A percentile compares a stretch with the other conserved stretches of the same genome.
Conservation (phyloP, 2,797 vertebrate species). For the Sardinella longiceps region DNA sequence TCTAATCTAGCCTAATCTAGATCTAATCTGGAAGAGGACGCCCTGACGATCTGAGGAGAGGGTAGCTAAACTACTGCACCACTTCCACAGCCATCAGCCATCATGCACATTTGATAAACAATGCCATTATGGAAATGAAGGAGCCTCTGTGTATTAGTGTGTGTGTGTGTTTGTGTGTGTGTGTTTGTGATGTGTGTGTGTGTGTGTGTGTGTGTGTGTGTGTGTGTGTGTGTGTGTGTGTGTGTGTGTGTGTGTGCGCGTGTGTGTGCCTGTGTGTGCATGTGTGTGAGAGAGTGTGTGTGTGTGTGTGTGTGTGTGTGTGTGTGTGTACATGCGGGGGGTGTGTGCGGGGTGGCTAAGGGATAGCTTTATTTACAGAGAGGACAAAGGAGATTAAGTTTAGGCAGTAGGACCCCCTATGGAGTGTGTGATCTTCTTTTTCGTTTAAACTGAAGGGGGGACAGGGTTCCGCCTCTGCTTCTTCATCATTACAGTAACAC, state of each 20-base stretch:
- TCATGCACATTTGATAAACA: constrained; percentile 39
- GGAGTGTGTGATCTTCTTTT: constrained; percentile 39
- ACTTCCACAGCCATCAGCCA: not conserved
- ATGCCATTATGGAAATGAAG: constrained; percentile 64
- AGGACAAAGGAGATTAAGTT: constrained; percentile 70
- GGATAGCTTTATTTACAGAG: constrained; percentile 87
- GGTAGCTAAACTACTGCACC: constrained; percentile 46
- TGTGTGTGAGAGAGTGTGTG: not conserved
- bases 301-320: not conserved
- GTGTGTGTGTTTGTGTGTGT: not conserved
- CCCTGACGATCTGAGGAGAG: constrained; percentile 47
- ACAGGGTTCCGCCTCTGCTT: no score
- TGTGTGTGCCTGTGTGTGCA: not conserved
- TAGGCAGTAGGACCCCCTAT: constrained; percentile 32
- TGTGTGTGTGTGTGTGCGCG: constrained; percentile 4
- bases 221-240: not conserved
- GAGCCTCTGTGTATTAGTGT: not conserved
- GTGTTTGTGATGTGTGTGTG: not conserved
- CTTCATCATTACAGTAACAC: not conserved
- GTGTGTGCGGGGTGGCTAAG: constrained; percentile 72
- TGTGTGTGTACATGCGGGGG: not conserved
- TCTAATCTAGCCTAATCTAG: constrained; percentile 49
- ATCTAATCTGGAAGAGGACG: constrained; percentile 41
- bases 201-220: not conserved
- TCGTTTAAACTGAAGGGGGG: constrained; percentile 33